Evolutionary conservation across 1,140 invertebrate species (phyloP).

Genomic region (Micrasema minimum): DNA sequence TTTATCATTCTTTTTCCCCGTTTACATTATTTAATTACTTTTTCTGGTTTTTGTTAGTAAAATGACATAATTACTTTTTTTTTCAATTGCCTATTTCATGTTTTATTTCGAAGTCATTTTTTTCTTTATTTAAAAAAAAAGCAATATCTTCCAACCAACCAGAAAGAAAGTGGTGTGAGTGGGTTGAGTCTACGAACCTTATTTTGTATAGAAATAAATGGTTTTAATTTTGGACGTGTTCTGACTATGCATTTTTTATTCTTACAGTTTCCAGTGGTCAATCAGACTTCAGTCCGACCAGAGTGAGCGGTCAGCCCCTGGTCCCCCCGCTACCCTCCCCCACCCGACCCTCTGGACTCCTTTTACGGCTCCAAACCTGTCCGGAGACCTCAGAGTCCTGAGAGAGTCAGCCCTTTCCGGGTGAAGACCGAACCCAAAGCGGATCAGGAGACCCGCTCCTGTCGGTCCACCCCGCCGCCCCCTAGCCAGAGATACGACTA

Average conservation of each 20-base stretch:
- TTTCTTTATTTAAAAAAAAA: too few relatives aligned
- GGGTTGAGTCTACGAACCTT: too few relatives aligned
- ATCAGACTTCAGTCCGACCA: constrained; percentile 49
- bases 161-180: too few relatives aligned
- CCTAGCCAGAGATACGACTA: constrained; percentile 69
- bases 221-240: too few relatives aligned
- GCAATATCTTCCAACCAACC: too few relatives aligned
- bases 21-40: too few relatives aligned
- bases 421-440: constrained; percentile 69
- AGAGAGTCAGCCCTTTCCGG: constrained; percentile 69
- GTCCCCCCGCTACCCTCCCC: constrained; percentile 40
- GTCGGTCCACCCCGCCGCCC: constrained; percentile 64
- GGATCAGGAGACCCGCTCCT: constrained; percentile 56
- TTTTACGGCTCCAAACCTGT: constrained; percentile 51
- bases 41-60: too few relatives aligned
- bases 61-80: too few relatives aligned
- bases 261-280: constrained; percentile 48
- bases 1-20: too few relatives aligned
- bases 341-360: constrained; percentile 60
- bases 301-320: constrained; percentile 42
- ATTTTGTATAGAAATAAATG: too few relatives aligned
- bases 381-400: constrained; percentile 69
- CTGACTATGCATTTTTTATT: neutral
- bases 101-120: too few relatives aligned
- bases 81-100: too few relatives aligned